phyloP scores from a whole-genome alignment of 2,888 invertebrate genomes.

The Sinotaia quadrata region DNA sequence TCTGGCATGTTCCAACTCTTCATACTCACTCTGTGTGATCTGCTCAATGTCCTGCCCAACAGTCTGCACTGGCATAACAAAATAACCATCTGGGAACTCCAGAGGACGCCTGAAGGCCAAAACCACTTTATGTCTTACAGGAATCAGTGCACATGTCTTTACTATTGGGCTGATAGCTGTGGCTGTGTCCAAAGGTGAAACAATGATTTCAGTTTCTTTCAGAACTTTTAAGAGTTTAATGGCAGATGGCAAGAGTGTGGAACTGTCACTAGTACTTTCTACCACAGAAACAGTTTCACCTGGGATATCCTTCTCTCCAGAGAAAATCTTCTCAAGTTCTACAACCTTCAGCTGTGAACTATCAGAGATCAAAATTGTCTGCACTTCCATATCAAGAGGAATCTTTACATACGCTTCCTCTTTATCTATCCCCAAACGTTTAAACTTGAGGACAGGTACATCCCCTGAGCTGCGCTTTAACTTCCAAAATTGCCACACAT shows the following conservation, averaged over 20 bases:
- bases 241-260: constrained; percentile 42
- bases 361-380: constrained; percentile 28
- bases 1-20: constrained; percentile 45
- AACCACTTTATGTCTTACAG: constrained; percentile 47
- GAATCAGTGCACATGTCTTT: constrained; percentile 47
- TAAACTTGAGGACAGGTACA: constrained; percentile 42
- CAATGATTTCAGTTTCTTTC: constrained; percentile 44
- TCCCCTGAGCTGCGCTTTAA: constrained; percentile 39
- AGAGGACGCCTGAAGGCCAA: constrained; percentile 46
- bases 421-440: constrained; percentile 44
- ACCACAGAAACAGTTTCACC: constrained; percentile 28
- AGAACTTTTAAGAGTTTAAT: constrained; percentile 46
- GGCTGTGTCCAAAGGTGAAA: constrained; percentile 42
- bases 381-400: constrained; percentile 56
- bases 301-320: constrained; percentile 43
- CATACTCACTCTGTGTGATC: constrained; percentile 41
- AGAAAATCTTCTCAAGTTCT: constrained; percentile 27
- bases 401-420: no score
- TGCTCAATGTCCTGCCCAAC: constrained; percentile 45
- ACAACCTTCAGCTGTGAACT: constrained; percentile 19
- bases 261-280: constrained; percentile 36
- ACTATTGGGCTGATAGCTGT: constrained; percentile 36
- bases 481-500: constrained; percentile 42
- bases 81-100: constrained; percentile 56
- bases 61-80: constrained; percentile 47